Conservation (phyloP, 2,888 invertebrate genomes). For the Drosophila meridiana region DNA sequence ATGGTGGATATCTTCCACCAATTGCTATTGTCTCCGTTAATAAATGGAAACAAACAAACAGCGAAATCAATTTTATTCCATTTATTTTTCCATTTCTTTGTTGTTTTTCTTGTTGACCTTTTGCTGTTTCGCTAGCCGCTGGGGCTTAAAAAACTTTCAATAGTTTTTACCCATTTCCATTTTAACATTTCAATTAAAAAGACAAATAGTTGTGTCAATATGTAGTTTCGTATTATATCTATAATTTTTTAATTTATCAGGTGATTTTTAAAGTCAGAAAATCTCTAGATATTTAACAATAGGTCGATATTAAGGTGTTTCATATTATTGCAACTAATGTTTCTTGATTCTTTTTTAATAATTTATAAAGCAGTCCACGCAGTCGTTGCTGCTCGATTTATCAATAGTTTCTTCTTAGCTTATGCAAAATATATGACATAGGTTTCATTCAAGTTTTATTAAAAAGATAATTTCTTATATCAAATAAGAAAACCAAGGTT, state of each 20-base stretch:
- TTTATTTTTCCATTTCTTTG: neutral
- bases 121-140: neutral
- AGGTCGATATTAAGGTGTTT: neutral
- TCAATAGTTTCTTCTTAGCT: too few species aligned
- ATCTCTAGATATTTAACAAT: neutral
- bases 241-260: neutral
- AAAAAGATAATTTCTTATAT: too few species aligned
- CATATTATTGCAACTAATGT: neutral
- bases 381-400: neutral
- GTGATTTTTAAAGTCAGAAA: neutral
- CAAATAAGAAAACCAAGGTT: too few species aligned
- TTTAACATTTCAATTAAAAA: constrained; percentile 3
- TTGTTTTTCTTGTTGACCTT: neutral
- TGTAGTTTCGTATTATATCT: neutral
- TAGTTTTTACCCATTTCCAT: neutral
- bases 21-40: neutral
- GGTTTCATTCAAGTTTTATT: too few species aligned
- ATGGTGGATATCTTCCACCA: neutral
- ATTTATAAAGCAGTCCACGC: too few species aligned
- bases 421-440: too few species aligned
- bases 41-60: constrained; percentile 3
- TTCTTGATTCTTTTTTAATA: too few species aligned
- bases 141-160: constrained; percentile 1
- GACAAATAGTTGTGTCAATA: neutral
- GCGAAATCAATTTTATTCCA: neutral